Percentiles rank a stretch among this genome's conserved stretches.
These are phyloP conservation scores for Brachyhypopomus gauderio DNA, from an alignment of 2,113 vertebrate genomes.

Conservation along the genomic window DNA sequence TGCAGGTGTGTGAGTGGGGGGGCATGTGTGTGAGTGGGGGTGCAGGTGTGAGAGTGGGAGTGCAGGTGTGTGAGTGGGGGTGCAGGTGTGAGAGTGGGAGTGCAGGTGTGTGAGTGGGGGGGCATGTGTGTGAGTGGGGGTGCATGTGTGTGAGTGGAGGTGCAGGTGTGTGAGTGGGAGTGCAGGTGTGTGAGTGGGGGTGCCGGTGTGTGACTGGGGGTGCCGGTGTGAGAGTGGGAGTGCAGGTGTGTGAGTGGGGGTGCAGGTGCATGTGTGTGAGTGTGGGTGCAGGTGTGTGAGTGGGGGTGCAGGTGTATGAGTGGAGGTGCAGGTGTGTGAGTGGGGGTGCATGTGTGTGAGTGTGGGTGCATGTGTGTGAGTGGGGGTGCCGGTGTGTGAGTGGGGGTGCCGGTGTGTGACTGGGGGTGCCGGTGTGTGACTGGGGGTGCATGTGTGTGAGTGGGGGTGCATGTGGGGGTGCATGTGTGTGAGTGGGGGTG, in stretches of 20 bases:
- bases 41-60: background rate
- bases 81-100: conserved; percentile 49
- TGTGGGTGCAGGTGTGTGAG: conserved; percentile 9
- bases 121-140: background rate
- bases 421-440: no score
- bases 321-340: conserved; percentile 29
- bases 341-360: background rate
- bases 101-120: background rate
- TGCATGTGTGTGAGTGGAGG: background rate
- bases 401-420: conserved; percentile 46
- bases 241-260: background rate
- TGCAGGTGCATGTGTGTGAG: no score
- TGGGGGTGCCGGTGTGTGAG: conserved; percentile 11
- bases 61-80: conserved; percentile 32
- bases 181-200: conserved; percentile 49
- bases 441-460: no score
- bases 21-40: background rate
- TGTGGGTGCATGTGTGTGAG: background rate
- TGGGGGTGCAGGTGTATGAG: conserved; percentile 46
- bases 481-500: background rate
- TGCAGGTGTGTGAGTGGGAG: conserved; percentile 31
- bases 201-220: background rate
- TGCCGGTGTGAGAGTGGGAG: no score
- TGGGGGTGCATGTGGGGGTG: conserved; percentile 33
- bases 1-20: background rate